These are phyloP conservation scores for Alviniconcha strummeri DNA, from an alignment of 2,888 invertebrate genomes.

Conservation along the genomic window DNA sequence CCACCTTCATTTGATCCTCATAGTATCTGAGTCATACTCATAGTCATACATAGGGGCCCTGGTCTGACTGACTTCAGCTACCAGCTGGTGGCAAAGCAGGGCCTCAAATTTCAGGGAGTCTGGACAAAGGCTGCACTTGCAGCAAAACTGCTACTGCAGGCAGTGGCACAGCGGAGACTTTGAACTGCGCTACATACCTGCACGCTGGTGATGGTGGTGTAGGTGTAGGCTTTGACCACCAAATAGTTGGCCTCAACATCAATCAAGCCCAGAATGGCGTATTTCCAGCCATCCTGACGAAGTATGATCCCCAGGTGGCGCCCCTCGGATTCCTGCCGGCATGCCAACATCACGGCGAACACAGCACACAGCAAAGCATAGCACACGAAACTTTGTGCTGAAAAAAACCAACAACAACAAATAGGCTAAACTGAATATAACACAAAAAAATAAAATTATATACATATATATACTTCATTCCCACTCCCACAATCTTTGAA, in stretches of 20 bases:
- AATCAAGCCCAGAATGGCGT: conserved; percentile 84
- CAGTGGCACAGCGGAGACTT: too few relatives aligned
- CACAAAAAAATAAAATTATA: background rate
- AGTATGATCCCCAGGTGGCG: conserved; percentile 80
- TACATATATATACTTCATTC: background rate
- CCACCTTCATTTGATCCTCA: too few relatives aligned
- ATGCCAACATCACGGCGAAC: conserved; percentile 85
- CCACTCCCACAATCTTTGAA: background rate
- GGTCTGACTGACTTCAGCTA: too few relatives aligned
- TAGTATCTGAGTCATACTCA: too few relatives aligned
- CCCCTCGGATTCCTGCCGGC: conserved; percentile 77
- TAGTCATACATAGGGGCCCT: too few relatives aligned
- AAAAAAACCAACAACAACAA: conserved; percentile 45
- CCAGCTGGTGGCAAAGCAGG: too few relatives aligned
- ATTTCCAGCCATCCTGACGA: conserved; percentile 84
- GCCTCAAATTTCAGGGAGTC: too few relatives aligned
- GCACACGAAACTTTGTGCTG: conserved; percentile 87
- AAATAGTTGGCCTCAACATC: conserved; percentile 92
- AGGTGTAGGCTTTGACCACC: conserved; percentile 86
- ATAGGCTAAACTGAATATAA: background rate
- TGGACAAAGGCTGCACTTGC: too few relatives aligned
- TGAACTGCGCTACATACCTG: conserved; percentile 76
- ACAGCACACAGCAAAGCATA: conserved; percentile 85
- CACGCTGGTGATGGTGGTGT: conserved; percentile 83
- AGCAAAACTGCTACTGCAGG: too few relatives aligned